These are phyloP conservation scores for Leptopilina syphax DNA, from an alignment of 2,888 invertebrate species.

Conservation along the genomic window DNA sequence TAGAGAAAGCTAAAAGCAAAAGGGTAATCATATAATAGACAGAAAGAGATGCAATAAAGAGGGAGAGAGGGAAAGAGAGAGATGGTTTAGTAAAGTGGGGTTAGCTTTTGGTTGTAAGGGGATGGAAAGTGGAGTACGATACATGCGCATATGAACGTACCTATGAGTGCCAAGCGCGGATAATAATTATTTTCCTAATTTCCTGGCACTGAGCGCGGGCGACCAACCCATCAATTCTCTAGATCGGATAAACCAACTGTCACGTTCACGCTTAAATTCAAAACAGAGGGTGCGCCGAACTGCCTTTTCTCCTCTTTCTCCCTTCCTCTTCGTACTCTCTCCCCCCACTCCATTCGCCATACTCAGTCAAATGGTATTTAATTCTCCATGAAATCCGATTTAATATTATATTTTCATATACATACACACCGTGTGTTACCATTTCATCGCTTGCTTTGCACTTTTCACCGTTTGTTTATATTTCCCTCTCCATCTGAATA, in stretches of 20 bases:
- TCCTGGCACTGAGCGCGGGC: slow-evolving; percentile 67
- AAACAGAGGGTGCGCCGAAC: slow-evolving; percentile 57
- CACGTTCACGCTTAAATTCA: slow-evolving; percentile 68
- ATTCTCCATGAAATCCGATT: slow-evolving; percentile 65
- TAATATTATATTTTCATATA: slow-evolving; percentile 44
- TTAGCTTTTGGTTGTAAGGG: neutral
- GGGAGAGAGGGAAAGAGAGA: slow-evolving; percentile 20
- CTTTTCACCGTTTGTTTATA: too few species aligned
- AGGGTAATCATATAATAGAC: neutral
- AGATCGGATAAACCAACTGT: slow-evolving; percentile 70
- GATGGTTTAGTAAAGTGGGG: slow-evolving; percentile 27
- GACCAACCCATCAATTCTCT: slow-evolving; percentile 67
- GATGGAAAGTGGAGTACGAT: slow-evolving; percentile 41
- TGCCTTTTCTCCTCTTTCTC: neutral
- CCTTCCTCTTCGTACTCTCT: neutral
- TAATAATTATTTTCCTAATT: slow-evolving; percentile 73
- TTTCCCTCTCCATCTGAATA: too few species aligned
- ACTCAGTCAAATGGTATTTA: slow-evolving; percentile 63
- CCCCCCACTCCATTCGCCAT: neutral
- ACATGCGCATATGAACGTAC: slow-evolving; percentile 53
- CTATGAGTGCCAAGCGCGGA: slow-evolving; percentile 58
- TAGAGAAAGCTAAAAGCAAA: neutral
- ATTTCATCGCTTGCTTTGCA: neutral
- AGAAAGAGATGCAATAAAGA: slow-evolving; percentile 40
- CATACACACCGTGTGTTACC: neutral